Evolutionary conservation across 2,888 invertebrate genomes (phyloP).

Genomic region (Cynaeus angustus): DNA sequence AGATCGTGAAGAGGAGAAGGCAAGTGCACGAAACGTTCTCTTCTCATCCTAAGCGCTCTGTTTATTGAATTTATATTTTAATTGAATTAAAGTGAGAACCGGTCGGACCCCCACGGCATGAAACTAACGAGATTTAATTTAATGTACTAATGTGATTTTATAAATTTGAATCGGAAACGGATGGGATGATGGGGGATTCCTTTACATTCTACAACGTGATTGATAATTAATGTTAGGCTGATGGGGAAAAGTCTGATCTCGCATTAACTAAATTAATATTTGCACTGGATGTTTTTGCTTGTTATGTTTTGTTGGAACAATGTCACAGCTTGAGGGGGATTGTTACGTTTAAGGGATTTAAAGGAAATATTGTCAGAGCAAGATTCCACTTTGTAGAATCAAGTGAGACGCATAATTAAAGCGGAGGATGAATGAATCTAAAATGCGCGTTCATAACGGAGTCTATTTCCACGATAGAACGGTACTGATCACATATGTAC

Average conservation of each 20-base stretch:
- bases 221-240: neutral
- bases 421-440: constrained; percentile 25
- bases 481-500: too few relatives aligned
- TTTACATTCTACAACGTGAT: neutral
- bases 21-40: neutral
- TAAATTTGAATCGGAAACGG: constrained; percentile 7
- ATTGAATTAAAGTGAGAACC: constrained; percentile 8
- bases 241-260: neutral
- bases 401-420: constrained; percentile 34
- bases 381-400: constrained; percentile 38
- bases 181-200: neutral
- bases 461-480: constrained; percentile 1
- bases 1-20: too few relatives aligned
- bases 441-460: neutral
- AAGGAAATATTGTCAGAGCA: constrained; percentile 41
- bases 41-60: neutral
- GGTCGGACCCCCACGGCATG: constrained; percentile 8
- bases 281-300: constrained; percentile 30
- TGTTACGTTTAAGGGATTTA: constrained; percentile 43
- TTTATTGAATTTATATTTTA: constrained; percentile 17
- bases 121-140: constrained; percentile 2
- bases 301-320: constrained; percentile 37
- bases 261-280: constrained; percentile 39
- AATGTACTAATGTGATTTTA: constrained; percentile 7
- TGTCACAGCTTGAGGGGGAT: constrained; percentile 31